Base-by-base conservation (phyloP, 2,113 vertebrate species). In the Thalassarche chlororhynchos region DNA sequence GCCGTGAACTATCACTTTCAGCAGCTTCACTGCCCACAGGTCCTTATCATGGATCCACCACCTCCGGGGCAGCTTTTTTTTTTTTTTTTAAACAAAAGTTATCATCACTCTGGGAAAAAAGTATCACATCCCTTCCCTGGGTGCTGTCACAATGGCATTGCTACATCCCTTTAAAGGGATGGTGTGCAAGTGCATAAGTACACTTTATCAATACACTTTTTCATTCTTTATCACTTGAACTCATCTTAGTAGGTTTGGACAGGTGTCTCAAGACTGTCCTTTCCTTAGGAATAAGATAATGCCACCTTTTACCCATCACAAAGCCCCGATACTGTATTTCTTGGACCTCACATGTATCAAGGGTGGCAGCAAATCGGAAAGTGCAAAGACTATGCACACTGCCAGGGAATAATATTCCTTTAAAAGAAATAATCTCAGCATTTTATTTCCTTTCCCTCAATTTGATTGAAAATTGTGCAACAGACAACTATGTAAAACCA, bases 31-130 rank as follows among this genome's bases (percentile, higher is more conserved):
- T 71, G 66, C 79, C 68, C 58, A 38, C 36, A 21, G 46, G 46
- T 42, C 64, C 55, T 87, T 55, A 52, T n/a, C 28, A 0, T 0
- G 0, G 64, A 74, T 46, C 60, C 84, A 60, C 19, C 87, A 89
- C 55, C 87, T 47, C 38, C 1, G 0, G 24, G 49, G 60, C 40
- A 40, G 34, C 6, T 51, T 1, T 0, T 20, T 32, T 65, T 68
- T 46, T 52, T 4, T 28, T 60, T 68, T 46, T 57, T 5, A 26
- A 58, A 42, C 14, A 34, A 9, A 28, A 96, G 12, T 40, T 28
- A 14, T 47, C 52, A 4, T 9, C 20, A 13, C 55, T 57, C n/a
- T 36, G 26, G 29, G 12, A 54, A 49, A 44, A 36, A 2, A 10
- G 32, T 15, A 31, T 24, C 79, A 46, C 31, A 4, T 34, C 54